These are phyloP conservation scores for Epicampocera succincta DNA, from an alignment of 2,888 invertebrate genomes.

Conservation along the genomic window DNA sequence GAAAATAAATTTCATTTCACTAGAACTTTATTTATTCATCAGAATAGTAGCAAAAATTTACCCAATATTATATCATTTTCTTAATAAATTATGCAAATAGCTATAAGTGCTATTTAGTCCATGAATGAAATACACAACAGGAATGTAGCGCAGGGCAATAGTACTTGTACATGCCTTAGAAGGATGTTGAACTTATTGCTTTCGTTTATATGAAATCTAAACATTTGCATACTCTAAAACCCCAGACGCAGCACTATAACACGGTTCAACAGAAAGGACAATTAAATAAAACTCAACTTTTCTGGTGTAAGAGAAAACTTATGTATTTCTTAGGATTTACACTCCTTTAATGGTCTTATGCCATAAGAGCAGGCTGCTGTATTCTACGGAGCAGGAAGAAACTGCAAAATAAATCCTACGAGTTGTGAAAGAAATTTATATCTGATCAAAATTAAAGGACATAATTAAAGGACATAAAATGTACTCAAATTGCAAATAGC, in stretches of 20 bases:
- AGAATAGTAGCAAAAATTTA: slow-evolving; percentile 27
- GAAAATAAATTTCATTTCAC: too few species aligned
- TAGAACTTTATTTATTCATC: slow-evolving; percentile 13
- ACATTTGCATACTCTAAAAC: background rate
- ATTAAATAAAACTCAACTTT: too few species aligned
- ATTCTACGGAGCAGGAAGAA: too few species aligned
- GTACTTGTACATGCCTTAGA: background rate
- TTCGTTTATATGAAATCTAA: slow-evolving; percentile 18
- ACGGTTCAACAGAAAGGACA: background rate
- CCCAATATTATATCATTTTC: slow-evolving; percentile 30
- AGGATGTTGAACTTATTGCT: background rate
- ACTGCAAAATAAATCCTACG: too few species aligned
- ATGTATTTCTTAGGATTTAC: too few species aligned
- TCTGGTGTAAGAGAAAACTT: too few species aligned
- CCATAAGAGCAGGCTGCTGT: too few species aligned
- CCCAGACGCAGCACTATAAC: background rate
- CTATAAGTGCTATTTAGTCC: background rate
- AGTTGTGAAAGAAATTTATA: too few species aligned
- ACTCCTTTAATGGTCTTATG: too few species aligned
- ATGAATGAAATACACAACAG: slow-evolving; percentile 3
- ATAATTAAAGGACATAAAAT: too few species aligned
- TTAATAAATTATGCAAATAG: slow-evolving; percentile 47
- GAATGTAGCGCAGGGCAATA: background rate
- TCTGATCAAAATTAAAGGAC: too few species aligned
- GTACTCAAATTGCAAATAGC: too few species aligned